Conservation (phyloP, 35 echinoderm and acorn worm genomes). For the Ophiothrix spiculata region DNA sequence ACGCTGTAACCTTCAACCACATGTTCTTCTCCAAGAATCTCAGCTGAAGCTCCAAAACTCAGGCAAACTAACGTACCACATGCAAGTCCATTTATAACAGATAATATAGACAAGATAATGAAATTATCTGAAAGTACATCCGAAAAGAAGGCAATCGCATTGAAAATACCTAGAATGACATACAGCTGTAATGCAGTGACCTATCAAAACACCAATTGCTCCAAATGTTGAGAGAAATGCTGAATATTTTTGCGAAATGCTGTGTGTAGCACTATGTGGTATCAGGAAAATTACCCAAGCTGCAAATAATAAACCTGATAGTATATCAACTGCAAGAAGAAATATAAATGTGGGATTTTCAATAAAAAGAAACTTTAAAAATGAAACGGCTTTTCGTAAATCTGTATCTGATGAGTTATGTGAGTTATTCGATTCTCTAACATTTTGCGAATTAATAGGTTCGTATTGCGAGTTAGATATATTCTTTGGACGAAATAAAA, state of each 20-base stretch:
- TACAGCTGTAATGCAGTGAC: neutral
- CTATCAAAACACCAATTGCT: neutral
- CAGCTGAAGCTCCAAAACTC: neutral
- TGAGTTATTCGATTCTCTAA: neutral
- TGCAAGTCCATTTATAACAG: neutral
- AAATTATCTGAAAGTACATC: neutral
- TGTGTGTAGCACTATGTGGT: neutral
- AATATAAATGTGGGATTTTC: neutral
- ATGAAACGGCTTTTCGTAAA: neutral
- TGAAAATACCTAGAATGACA: neutral
- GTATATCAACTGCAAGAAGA: neutral
- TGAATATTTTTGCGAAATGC: neutral
- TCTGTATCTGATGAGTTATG: neutral
- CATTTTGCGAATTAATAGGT: neutral
- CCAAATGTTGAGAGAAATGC: neutral
- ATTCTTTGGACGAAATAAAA: neutral
- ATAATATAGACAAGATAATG: neutral
- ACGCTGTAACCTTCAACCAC: neutral
- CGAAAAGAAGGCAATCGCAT: neutral
- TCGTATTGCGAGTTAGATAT: neutral
- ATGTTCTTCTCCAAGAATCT: neutral
- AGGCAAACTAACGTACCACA: neutral
- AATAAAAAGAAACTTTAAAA: neutral
- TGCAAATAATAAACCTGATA: neutral
- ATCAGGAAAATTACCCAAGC: neutral